Evolutionary conservation across 2,113 vertebrate species (phyloP).

Genomic region (Callionymus lyra): DNA sequence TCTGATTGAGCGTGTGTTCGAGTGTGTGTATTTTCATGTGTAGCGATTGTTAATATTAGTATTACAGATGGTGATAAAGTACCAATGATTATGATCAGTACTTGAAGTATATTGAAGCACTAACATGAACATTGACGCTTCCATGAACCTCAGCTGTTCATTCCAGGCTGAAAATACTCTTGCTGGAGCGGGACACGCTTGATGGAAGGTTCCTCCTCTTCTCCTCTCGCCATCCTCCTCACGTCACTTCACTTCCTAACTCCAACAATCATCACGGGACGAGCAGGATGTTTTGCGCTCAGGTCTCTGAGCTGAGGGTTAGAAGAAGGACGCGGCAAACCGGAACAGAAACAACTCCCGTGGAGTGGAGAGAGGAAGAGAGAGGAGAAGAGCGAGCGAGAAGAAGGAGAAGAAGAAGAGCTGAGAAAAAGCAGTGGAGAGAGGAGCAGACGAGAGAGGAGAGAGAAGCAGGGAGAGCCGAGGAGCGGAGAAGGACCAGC

Average conservation of each 20-base stretch:
- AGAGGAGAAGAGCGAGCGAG: constrained; percentile 39
- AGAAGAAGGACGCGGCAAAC: constrained; percentile 40
- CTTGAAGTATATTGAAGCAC: too few relatives aligned
- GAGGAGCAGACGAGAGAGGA: constrained; percentile 71
- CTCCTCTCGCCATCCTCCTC: constrained; percentile 8
- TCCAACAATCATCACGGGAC: constrained; percentile 64
- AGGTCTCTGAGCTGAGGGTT: constrained; percentile 23
- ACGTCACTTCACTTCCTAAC: constrained; percentile 43
- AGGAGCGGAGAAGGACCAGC: constrained; percentile 30
- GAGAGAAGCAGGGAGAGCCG: constrained; percentile 56
- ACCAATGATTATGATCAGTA: too few relatives aligned
- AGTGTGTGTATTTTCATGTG: too few relatives aligned
- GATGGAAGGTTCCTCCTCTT: not conserved
- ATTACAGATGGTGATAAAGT: too few relatives aligned
- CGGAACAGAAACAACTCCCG: not conserved
- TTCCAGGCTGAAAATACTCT: too few relatives aligned
- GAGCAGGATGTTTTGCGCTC: constrained; percentile 51
- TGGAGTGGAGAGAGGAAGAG: constrained; percentile 17
- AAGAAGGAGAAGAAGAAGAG: constrained; percentile 32
- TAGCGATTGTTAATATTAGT: too few relatives aligned
- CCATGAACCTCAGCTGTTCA: too few relatives aligned
- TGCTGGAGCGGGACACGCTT: too few relatives aligned
- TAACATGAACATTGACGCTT: too few relatives aligned
- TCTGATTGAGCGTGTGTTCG: too few relatives aligned
- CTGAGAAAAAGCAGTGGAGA: constrained; percentile 36